Conservation (phyloP, 2,113 vertebrate species). For the Gasterosteus aculeatus region DNA sequence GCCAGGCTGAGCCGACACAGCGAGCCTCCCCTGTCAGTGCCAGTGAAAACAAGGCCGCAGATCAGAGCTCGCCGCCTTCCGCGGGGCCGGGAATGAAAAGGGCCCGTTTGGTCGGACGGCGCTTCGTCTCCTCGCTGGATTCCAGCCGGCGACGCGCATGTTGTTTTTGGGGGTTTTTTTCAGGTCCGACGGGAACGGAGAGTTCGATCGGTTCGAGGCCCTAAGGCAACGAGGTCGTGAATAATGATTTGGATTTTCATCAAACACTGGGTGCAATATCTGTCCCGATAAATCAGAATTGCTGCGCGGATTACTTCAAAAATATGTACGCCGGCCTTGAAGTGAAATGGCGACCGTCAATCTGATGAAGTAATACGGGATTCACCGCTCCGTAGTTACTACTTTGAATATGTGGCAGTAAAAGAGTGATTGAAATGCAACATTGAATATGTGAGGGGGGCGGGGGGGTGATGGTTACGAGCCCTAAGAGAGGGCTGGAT, state of each 20-base stretch:
- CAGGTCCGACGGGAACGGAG: conserved; percentile 48
- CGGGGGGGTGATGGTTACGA: conserved; percentile 67
- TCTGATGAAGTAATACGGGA: conserved; percentile 61
- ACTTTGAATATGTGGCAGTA: conserved; percentile 66
- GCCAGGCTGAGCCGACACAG: conserved; percentile 45
- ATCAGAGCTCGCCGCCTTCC: conserved; percentile 40
- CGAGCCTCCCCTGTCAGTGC: conserved; percentile 44
- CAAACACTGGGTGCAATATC: conserved; percentile 43
- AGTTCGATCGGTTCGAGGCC: conserved; percentile 33
- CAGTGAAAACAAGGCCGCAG: conserved; percentile 43
- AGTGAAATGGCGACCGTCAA: conserved; percentile 53
- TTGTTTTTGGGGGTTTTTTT: conserved; percentile 49
- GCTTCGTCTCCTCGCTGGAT: conserved; percentile 46
- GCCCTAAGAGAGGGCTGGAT: conserved; percentile 78
- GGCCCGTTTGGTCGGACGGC: conserved; percentile 16
- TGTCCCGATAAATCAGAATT: conserved; percentile 38
- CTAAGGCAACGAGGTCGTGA: conserved; percentile 31
- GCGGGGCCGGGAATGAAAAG: conserved; percentile 41
- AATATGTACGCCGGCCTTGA: conserved; percentile 26
- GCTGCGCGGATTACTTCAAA: conserved; percentile 25
- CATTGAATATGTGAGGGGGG: conserved; percentile 63
- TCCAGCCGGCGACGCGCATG: conserved; percentile 26
- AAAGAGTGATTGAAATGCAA: conserved; percentile 79
- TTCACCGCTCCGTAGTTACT: conserved; percentile 56
- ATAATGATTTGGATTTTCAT: conserved; percentile 48